Conservation (phyloP, 2,888 invertebrate species). For the Cheilosia scutellata region DNA sequence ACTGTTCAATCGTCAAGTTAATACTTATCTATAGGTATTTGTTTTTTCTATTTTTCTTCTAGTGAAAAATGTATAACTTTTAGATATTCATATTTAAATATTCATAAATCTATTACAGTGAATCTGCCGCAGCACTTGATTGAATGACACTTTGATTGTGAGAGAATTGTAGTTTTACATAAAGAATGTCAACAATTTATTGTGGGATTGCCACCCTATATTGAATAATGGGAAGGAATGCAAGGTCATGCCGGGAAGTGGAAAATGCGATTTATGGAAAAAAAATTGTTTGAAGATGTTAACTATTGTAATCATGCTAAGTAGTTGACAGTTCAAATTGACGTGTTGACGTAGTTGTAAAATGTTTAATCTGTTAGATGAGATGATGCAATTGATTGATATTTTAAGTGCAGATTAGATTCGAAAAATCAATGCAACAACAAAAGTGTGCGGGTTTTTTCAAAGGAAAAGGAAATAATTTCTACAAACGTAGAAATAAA, state of each 20-base stretch:
- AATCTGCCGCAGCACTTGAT: conserved; percentile 53
- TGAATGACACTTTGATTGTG: conserved; percentile 66
- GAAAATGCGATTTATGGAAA: conserved; percentile 56
- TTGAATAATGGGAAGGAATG: conserved; percentile 63
- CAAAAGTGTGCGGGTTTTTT: too few relatives aligned
- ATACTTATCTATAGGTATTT: not conserved
- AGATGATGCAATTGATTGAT: too few relatives aligned
- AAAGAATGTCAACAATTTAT: conserved; percentile 70
- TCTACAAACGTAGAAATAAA: too few relatives aligned
- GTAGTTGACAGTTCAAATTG: conserved; percentile 49
- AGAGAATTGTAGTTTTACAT: conserved; percentile 50
- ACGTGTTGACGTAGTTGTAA: conserved; percentile 11
- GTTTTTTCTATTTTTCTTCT: not conserved
- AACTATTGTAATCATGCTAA: conserved; percentile 37
- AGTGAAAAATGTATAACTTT: not conserved
- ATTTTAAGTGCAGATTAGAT: too few relatives aligned
- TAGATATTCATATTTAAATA: conserved; percentile 56
- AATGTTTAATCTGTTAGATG: not conserved
- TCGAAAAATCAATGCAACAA: too few relatives aligned
- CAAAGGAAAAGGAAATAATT: too few relatives aligned
- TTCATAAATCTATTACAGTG: conserved; percentile 52
- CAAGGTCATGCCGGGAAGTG: conserved; percentile 56
- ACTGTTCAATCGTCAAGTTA: not conserved
- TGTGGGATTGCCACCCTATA: conserved; percentile 66
- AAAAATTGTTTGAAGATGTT: conserved; percentile 51